A percentile compares a stretch with the other conserved stretches of the same genome.
Evolutionary conservation across 2,888 invertebrate genomes (phyloP).

Genomic region (Limnephilus lunatus): DNA sequence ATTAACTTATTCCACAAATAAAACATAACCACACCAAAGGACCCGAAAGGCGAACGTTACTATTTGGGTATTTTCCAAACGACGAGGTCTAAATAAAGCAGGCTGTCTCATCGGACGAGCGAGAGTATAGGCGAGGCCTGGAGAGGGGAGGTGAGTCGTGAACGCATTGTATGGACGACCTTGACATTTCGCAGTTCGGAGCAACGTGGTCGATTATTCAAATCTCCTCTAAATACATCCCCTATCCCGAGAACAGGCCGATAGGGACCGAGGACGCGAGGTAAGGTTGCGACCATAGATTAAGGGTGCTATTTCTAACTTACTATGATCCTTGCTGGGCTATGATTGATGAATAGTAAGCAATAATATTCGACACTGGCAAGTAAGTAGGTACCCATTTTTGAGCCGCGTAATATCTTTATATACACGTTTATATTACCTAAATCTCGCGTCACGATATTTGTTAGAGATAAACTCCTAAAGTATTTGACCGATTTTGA

Average conservation of each 20-base stretch:
- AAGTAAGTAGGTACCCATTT: too few species aligned
- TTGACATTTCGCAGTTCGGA: conserved; percentile 58
- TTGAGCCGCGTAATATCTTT: too few species aligned
- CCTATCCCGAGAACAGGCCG: neutral
- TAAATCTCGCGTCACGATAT: too few species aligned
- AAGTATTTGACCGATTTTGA: too few species aligned
- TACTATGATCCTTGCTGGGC: too few species aligned
- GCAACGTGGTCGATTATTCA: conserved; percentile 63
- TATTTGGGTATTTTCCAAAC: neutral
- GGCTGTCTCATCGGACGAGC: neutral
- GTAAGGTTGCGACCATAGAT: too few species aligned
- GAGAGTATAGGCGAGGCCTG: neutral
- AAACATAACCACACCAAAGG: neutral
- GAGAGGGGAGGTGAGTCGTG: neutral
- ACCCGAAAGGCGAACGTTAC: neutral
- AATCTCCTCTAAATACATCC: conserved; percentile 56
- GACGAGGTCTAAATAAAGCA: neutral
- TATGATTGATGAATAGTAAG: too few species aligned
- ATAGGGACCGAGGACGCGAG: neutral
- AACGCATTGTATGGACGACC: conserved; percentile 17
- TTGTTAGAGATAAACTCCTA: too few species aligned
- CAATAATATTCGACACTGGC: too few species aligned
- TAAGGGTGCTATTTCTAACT: too few species aligned
- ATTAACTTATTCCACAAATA: neutral
- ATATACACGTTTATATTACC: too few species aligned